Base-by-base conservation (phyloP, 2,797 vertebrate species). In the Momotus momota region DNA sequence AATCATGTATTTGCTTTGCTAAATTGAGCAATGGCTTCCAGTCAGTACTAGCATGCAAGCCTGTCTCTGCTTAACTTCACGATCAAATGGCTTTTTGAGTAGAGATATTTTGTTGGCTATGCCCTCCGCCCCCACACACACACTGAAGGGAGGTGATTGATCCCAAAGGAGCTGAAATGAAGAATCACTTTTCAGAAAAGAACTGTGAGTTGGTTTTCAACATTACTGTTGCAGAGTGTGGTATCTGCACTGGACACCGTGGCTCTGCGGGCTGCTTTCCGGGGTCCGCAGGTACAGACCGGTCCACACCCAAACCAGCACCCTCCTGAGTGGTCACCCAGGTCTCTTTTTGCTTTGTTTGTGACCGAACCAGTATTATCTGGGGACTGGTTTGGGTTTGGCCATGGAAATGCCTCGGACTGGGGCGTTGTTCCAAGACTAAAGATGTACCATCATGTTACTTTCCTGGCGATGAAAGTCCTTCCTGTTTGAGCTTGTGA, bases 21-120 rank as follows among this genome's bases (percentile, higher is more conserved):
- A 49, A 83, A 86, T 35, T 60, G 77, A 86, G 88, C 92, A 23
- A 21, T 88, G 82, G 27, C 57, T 94, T 86, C 57, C 72, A 96
- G 86, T 90, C 88, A 81, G 64, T 43, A 64, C 8, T 21, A 26
- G 10, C 29, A 55, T 70, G 43, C 49, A 35, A 73, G n/a, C 0
- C 0, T 41, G 26, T 62, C 40, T 92, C 73, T 84, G 73, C 79
- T 73, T 31, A 27, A 23, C n/a, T 86, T 70, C 40, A 14, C 6
- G 7, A 43, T 91, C 35, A 19, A 27, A 31, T 65, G 49, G 45
- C 16, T 78, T 77, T 81, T 20, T 46, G 51, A 20, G 20, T 14
- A n/a, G 29, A 48, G 40, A 4, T 70, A 17, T 74, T 79, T 72
- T 43, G 10, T 81, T 64, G 60, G 4, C 62, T 58, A 12, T 22